Percentiles rank a stretch among this genome's conserved stretches.
phyloP scores from a whole-genome alignment of 1,140 invertebrate species.

The Ips nitidus region DNA sequence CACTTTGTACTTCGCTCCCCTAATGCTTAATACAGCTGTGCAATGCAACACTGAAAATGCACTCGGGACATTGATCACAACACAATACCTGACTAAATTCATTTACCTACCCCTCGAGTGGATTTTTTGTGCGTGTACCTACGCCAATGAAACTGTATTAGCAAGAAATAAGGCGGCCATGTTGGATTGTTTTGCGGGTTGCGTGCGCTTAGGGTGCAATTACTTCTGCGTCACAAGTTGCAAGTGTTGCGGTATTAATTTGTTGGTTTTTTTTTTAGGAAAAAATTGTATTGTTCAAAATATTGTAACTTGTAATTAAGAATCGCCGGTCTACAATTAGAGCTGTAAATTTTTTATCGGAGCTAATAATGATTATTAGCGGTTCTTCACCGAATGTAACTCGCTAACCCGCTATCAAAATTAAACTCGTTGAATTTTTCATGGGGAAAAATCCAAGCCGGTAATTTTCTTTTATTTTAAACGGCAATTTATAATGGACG shows the following conservation, averaged over 20 bases:
- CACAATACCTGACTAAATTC: conserved; percentile 11
- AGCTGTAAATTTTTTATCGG: no score
- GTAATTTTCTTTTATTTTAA: conserved; percentile 19
- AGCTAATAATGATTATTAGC: no score
- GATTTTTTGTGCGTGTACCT: conserved; percentile 13
- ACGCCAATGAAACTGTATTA: conserved; percentile 13
- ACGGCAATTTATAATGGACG: not conserved
- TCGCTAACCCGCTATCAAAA: not conserved
- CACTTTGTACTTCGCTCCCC: not conserved
- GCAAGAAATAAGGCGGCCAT: conserved; percentile 15
- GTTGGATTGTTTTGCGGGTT: conserved; percentile 4
- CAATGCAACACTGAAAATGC: conserved; percentile 5
- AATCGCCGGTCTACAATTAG: no score
- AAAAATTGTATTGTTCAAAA: no score
- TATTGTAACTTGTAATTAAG: no score
- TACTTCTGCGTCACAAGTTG: not conserved
- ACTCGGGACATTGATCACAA: conserved; percentile 16
- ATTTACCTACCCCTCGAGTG: conserved; percentile 16
- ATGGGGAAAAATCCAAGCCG: conserved; percentile 1
- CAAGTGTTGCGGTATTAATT: not conserved
- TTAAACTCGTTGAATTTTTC: not conserved
- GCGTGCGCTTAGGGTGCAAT: conserved; percentile 6
- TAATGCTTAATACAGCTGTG: conserved; percentile 7
- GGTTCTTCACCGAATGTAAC: no score
- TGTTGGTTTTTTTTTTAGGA: no score